phyloP scores from a whole-genome alignment of 2,113 vertebrate genomes.

The Cebidichthys violaceus region DNA sequence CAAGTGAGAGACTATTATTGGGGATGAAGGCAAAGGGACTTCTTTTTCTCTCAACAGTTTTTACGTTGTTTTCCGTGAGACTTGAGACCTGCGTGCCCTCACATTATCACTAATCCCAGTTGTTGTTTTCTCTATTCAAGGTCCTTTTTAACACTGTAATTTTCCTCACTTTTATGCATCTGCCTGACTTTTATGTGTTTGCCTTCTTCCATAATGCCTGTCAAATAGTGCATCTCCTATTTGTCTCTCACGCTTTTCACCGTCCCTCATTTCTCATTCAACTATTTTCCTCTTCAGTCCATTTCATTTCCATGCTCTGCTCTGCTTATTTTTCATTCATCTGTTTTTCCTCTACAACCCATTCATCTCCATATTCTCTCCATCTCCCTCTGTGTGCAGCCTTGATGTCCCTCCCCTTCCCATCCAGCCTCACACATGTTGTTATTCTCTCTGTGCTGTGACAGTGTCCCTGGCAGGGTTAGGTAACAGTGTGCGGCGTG shows the following conservation, averaged over 20 bases:
- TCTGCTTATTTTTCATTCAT: conserved; percentile 59
- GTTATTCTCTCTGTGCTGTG: conserved; percentile 46
- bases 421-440: conserved; percentile 46
- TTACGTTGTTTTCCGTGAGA: conserved; percentile 45
- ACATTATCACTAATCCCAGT: conserved; percentile 32
- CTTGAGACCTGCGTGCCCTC: conserved; percentile 29
- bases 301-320: conserved; percentile 23
- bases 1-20: conserved; percentile 70
- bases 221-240: conserved; percentile 33
- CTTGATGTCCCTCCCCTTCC: conserved; percentile 21
- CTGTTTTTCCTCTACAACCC: conserved; percentile 34
- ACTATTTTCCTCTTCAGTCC: conserved; percentile 32
- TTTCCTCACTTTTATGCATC: conserved; percentile 16
- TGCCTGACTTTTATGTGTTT: background rate
- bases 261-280: conserved; percentile 40
- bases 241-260: conserved; percentile 41
- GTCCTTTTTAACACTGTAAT: conserved; percentile 8
- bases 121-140: background rate
- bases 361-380: conserved; percentile 48
- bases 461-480: conserved; percentile 52
- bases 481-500: conserved; percentile 61
- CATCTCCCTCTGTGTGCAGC: conserved; percentile 27
- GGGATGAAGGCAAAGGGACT: conserved; percentile 68
- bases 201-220: conserved; percentile 7
- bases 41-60: conserved; percentile 38